Evolutionary conservation across 2,113 vertebrate species (phyloP).

Genomic region (Circaetus gallicus): DNA sequence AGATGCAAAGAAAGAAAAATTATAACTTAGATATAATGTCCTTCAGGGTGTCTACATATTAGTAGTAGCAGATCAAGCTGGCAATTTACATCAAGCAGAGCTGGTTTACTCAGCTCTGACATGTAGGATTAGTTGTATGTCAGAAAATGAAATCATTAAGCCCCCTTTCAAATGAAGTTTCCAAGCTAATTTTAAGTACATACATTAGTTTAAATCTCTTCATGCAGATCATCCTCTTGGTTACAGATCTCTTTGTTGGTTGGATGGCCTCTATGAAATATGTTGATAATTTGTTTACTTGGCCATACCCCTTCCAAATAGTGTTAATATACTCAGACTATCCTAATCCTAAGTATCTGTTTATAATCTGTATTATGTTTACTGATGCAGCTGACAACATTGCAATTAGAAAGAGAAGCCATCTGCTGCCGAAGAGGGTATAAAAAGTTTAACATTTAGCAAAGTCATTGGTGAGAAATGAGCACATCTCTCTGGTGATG

Average conservation of each 20-base stretch:
- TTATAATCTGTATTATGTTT: neutral
- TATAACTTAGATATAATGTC: neutral
- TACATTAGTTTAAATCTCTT: neutral
- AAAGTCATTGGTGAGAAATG: neutral
- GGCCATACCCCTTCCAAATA: neutral
- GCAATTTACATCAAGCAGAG: neutral
- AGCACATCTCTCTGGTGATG: neutral
- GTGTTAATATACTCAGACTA: neutral
- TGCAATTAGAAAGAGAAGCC: neutral
- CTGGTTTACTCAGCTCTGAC: neutral
- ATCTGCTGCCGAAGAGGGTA: neutral
- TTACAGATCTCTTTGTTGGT: neutral
- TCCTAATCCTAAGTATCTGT: neutral
- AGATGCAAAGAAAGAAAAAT: neutral
- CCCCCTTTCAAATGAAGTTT: neutral
- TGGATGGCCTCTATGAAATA: neutral
- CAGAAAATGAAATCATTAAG: neutral
- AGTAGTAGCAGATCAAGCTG: neutral
- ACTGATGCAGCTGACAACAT: neutral
- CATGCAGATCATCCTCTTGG: neutral
- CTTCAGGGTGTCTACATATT: neutral
- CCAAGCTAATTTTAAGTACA: neutral
- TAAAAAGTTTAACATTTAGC: neutral
- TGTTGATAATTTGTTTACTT: neutral
- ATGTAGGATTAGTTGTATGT: neutral